Base-by-base conservation (phyloP, 2,888 invertebrate species). In the Nowickia ferox region DNA sequence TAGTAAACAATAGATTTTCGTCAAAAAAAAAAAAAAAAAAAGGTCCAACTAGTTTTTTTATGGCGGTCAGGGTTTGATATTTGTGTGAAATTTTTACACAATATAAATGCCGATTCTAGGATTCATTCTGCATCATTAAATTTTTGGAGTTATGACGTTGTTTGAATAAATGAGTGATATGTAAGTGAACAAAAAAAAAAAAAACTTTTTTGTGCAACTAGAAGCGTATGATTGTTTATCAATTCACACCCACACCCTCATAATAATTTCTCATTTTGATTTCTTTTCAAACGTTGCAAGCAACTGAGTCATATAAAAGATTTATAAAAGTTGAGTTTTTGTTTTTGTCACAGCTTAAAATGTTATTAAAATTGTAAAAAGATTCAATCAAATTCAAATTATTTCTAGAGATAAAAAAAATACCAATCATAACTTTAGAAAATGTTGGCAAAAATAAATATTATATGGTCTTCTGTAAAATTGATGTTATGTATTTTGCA, bases 331-430 rank as follows among this genome's bases (percentile, higher is more conserved):
- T 22, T 46, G 17, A 9, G 42, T n/a, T 1, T 40, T 63, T 19
- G 40, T 44, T 57, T 42, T 17, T 61, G 61, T 63, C 13, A 22
- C 42, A 78, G 61, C 61, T 57, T 74, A 48, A 44, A 48, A 78
- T 57, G 42, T 80, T 55, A 71, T 53, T 61, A 63, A 61, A 72
- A 48, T 57, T 65, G 46, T 48, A 48, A 74, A 72, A 42, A 59
- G 42, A 80, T 80, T 72, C 72, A 80, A 80, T 80, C 80, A 74
- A 66, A 74, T 74, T 72, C 22, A 66, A 66, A 74, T 80, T 80
- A 30, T 57, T 55, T 57, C 66, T 44, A 13, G 42, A 40, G 19
- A 66, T 6, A 44, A n/a, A 11, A 3, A 46, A 19, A 66, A 66
- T 46, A 57, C 2, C 17, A 55, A 48, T 59, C 11, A 77, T 19